phyloP scores from a whole-genome alignment of 1,140 invertebrate species.

The Tetramorium parvispinum region DNA sequence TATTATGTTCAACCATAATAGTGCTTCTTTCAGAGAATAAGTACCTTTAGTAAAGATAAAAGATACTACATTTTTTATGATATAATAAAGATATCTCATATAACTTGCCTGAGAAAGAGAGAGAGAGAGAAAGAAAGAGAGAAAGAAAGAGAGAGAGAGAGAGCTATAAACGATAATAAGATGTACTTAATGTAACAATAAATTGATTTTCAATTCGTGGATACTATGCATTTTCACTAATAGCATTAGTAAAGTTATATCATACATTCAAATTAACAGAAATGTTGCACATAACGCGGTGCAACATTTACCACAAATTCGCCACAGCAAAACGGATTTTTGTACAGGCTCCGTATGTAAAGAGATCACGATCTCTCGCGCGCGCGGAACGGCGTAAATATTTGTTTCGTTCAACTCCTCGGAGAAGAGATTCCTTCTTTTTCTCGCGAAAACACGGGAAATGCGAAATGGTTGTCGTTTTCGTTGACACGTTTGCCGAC shows the following conservation, averaged over 20 bases:
- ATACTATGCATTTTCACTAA: background rate
- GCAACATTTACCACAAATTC: background rate
- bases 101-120: background rate
- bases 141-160: background rate
- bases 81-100: constrained; percentile 7
- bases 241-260: background rate
- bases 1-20: background rate
- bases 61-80: background rate
- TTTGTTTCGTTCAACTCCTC: constrained; percentile 29
- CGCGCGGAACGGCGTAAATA: constrained; percentile 6
- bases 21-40: background rate
- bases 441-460: background rate
- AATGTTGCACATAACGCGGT: background rate
- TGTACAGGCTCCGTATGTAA: background rate
- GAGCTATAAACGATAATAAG: background rate
- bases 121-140: background rate
- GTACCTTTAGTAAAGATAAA: constrained; percentile 13
- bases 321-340: background rate
- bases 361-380: background rate
- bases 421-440: constrained; percentile 10
- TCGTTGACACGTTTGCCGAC: constrained; percentile 8
- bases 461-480: background rate
- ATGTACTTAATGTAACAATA: background rate
- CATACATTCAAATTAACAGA: background rate
- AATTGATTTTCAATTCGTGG: background rate